Evolutionary conservation across 2,888 invertebrate genomes (phyloP), one percentile per base, ranked within the genome.

Genomic region (Alviniconcha strummeri): DNA sequence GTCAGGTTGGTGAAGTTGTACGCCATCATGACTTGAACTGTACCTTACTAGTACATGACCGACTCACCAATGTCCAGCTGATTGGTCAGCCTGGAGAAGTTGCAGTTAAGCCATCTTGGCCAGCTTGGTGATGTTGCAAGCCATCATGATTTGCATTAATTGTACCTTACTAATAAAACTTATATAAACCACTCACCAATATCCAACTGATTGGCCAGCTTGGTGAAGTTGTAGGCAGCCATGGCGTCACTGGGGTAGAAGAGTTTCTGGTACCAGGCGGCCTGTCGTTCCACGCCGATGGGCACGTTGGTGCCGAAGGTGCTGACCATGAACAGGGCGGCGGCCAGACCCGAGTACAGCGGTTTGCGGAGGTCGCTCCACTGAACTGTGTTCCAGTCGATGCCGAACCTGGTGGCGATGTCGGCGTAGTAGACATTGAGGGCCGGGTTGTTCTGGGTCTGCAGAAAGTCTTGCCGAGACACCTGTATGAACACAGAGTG

Each of bases 331-430:
- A 84, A 89, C 5, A 91, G 85, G 9, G 89, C 88, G 0, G 89
- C 90, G 15, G 90, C 90, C 17, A 90, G 69, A 0, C 90, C 91
- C 0, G 91, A 91, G 85, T 90, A 90, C 54, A 91, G 69, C 1
- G 91, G 91, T 72, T 88, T 90, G 11, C 88, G 82, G 1, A 90
- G 85, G 55, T 90, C 89, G 0, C n/a, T n/a, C 90, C 89, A 90
- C 8, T 78, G 52, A 9, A 90, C 89, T 0, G 13, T 19, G 55
- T 67, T 75, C 91, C 91, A 91, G 84, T 89, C 84, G n/a, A 90
- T 89, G 52, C 88, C 87, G 52, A 89, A 87, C 19, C 84, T 72
- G 52, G 84, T 72, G 8, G 77, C 76, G 19, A 91, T 90, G 56
- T 76, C 67, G 0, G 56, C 19, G 77, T 83, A 85, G 56, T 75